A percentile compares a stretch with the other conserved stretches of the same genome.
phyloP scores from a whole-genome alignment of 1,140 invertebrate species.

The Pararge aegeria region DNA sequence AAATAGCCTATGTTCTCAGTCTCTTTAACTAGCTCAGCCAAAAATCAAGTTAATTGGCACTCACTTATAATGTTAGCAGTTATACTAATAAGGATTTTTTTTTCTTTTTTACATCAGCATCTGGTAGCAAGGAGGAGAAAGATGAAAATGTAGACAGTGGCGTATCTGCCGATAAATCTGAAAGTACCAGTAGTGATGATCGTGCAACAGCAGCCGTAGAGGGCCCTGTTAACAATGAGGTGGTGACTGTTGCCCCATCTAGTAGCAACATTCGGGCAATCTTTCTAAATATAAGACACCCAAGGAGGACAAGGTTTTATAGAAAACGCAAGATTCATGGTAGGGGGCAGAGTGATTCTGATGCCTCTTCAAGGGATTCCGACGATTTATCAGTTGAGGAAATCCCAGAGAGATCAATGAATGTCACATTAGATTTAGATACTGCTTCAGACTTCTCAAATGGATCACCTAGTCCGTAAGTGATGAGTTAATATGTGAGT shows the following conservation, averaged over 20 bases:
- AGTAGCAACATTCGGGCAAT: conserved; percentile 58
- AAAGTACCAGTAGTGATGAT: conserved; percentile 72
- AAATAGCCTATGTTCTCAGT: no score
- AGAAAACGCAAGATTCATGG: conserved; percentile 65
- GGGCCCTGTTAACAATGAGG: conserved; percentile 57
- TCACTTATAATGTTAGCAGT: no score
- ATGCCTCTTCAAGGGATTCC: conserved; percentile 63
- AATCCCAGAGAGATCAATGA: conserved; percentile 17
- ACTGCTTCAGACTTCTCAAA: conserved; percentile 30
- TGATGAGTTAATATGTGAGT: no score
- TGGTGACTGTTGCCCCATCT: conserved; percentile 55
- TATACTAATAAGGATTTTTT: no score
- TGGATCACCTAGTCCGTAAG: conserved; percentile 32
- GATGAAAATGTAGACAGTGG: conserved; percentile 74
- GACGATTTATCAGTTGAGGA: conserved; percentile 62
- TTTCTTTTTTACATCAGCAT: conserved; percentile 45
- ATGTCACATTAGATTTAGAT: conserved; percentile 31
- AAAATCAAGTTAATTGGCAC: no score
- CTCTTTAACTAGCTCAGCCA: no score
- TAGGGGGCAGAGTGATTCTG: conserved; percentile 40
- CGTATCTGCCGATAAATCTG: conserved; percentile 73
- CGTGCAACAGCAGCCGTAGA: conserved; percentile 31
- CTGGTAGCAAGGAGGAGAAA: conserved; percentile 53
- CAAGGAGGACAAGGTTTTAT: conserved; percentile 51
- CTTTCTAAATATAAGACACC: conserved; percentile 52